Conservation (phyloP, 2,113 vertebrate species). For the Ardeotis arabs region DNA sequence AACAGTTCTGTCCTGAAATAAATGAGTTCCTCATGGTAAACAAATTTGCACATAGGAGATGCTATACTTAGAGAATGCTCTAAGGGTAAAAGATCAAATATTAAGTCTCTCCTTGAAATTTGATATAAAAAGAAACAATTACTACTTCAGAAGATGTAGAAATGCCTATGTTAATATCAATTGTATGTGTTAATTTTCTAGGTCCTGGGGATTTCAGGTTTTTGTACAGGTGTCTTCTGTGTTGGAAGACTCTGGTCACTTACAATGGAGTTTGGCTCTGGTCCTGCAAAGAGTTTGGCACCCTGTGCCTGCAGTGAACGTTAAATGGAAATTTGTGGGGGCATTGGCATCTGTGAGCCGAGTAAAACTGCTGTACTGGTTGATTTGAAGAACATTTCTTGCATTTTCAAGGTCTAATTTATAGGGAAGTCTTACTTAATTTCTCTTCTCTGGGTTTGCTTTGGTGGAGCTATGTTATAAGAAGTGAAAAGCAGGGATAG, state of each 20-base stretch:
- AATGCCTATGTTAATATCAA: neutral
- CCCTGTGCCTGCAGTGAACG: neutral
- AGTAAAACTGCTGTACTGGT: neutral
- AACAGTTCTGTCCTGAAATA: constrained; percentile 9
- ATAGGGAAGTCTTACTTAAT: neutral
- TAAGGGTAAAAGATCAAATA: neutral
- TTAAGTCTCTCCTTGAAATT: neutral
- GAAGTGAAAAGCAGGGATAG: neutral
- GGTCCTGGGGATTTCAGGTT: neutral
- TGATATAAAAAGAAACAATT: neutral
- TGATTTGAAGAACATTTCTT: neutral
- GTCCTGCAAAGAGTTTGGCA: neutral
- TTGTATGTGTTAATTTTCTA: neutral
- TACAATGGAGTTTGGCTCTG: neutral
- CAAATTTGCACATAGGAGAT: neutral
- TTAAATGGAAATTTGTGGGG: neutral
- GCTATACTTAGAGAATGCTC: neutral
- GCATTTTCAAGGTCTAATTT: neutral
- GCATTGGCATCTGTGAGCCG: neutral
- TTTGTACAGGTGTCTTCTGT: neutral
- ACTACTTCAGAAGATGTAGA: neutral
- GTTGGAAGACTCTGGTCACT: neutral
- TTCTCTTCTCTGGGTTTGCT: neutral
- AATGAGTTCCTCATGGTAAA: constrained; percentile 22
- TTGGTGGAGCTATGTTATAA: neutral